Base-by-base conservation (phyloP, 2,113 vertebrate species). In the Peromyscus leucopus region DNA sequence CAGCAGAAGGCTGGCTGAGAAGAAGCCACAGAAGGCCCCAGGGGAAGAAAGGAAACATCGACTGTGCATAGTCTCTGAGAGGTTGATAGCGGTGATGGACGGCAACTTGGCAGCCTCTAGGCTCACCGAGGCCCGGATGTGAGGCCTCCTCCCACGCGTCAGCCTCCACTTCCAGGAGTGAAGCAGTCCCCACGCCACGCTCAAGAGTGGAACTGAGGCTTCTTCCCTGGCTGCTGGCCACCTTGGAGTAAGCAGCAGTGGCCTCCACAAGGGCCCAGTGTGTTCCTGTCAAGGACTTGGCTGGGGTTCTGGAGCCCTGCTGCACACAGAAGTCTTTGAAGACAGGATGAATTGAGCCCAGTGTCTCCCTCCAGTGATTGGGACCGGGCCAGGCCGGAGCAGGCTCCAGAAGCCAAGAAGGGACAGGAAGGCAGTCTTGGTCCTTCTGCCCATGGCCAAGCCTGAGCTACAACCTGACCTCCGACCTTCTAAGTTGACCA, bases 291-390 rank as follows among this genome's bases (percentile, higher is more conserved):
- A 0, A 26, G 74, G 61, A 24, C 2, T 26, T 63, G 96, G 94
- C 84, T 10, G 24, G 19, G 84, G 4, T 15, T 76, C 33, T 71
- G 61, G 80, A 84, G 90, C 78, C 78, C 46, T 0, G 31, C 48
- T 2, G 15, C 82, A 88, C 74, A 95, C 95, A 93, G 95, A 75
- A 63, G 88, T 36, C 96, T 90, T 96, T 96, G 90, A 96, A 79
- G 94, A 65, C 69, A 0, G 24, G 17, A 74, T 96, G 95, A 97
- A 95, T 94, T 2, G 78, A 55, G 90, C 57, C 61, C 95, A 91
- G 71, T 82, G 93, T 91, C 89, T 67, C 33, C 72, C 65, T 11
- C 16, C 84, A 48, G 55, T 94, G 6, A 39, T 42, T 63, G 8
- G 89, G 89, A 22, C 74, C 22, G 55, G 36, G n/a, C 28, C 0